Percentiles rank a stretch among this genome's conserved stretches.
These are phyloP conservation scores for Tanypteryx hageni DNA, from an alignment of 2,888 invertebrate species.

Conservation along the genomic window DNA sequence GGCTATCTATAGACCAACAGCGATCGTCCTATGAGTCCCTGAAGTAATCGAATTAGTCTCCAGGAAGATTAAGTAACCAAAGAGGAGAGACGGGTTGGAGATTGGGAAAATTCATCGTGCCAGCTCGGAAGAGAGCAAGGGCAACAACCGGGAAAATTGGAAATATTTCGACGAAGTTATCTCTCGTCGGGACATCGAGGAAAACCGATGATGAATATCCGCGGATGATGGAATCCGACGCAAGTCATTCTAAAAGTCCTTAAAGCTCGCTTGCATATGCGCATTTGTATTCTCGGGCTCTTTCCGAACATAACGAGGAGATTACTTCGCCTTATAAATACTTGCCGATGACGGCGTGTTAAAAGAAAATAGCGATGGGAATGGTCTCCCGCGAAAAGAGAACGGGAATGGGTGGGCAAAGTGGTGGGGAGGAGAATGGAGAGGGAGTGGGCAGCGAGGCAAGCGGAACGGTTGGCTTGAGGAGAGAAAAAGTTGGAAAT, in stretches of 20 bases:
- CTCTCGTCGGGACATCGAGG: neutral
- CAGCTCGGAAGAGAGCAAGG: neutral
- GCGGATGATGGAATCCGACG: neutral
- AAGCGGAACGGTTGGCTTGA: neutral
- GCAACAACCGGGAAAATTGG: neutral
- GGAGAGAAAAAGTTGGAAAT: neutral
- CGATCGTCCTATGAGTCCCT: too few relatives aligned
- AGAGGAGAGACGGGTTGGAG: neutral
- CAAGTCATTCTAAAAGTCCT: neutral
- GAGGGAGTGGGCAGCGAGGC: neutral
- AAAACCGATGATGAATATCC: neutral
- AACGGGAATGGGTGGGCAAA: too few relatives aligned
- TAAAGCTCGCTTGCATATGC: neutral
- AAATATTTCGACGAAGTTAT: conserved; percentile 17
- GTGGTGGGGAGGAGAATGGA: too few relatives aligned
- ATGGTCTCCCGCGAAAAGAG: too few relatives aligned
- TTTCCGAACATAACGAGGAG: conserved; percentile 12
- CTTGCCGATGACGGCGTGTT: neutral
- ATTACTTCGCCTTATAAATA: neutral
- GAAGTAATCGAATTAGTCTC: neutral
- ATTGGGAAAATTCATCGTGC: neutral
- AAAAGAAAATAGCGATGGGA: neutral
- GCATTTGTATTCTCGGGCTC: neutral
- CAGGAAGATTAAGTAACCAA: neutral
- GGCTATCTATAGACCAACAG: too few relatives aligned